phyloP scores from a whole-genome alignment of 1,140 invertebrate species.

The Catajapyx aquilonaris region DNA sequence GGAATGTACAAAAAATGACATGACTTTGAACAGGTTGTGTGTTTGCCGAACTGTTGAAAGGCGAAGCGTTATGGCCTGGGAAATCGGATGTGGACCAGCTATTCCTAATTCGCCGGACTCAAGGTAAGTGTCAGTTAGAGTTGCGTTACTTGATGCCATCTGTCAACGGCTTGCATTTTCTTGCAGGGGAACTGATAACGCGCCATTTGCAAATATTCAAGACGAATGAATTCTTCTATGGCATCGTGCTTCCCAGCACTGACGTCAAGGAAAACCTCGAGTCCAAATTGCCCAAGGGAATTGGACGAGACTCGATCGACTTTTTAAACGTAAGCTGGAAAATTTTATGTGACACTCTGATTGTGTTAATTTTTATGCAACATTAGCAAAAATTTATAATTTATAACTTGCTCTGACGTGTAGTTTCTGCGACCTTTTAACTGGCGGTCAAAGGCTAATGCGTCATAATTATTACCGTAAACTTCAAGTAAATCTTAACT shows the following conservation, averaged over 20 bases:
- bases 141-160: too few relatives aligned
- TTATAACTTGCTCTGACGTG: too few relatives aligned
- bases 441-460: too few relatives aligned
- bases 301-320: slow-evolving; percentile 45
- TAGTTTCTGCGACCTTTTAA: too few relatives aligned
- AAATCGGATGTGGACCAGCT: slow-evolving; percentile 97
- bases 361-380: too few relatives aligned
- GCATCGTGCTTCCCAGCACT: slow-evolving; percentile 72
- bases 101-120: slow-evolving; percentile 78
- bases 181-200: slow-evolving; percentile 79
- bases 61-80: slow-evolving; percentile 93
- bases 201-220: slow-evolving; percentile 89
- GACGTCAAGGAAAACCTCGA: slow-evolving; percentile 50
- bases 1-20: too few relatives aligned
- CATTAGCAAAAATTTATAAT: too few relatives aligned
- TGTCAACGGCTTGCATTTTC: too few relatives aligned
- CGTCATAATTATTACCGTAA: too few relatives aligned
- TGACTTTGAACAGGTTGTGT: slow-evolving; percentile 79
- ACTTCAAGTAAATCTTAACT: too few relatives aligned
- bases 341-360: too few relatives aligned
- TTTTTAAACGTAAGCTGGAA: slow-evolving; percentile 53
- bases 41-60: slow-evolving; percentile 81
- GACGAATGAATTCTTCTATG: slow-evolving; percentile 82
- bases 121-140: too few relatives aligned
- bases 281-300: slow-evolving; percentile 51